Conservation (phyloP, 2,113 vertebrate genomes). For the Phylloscopus whistleri region DNA sequence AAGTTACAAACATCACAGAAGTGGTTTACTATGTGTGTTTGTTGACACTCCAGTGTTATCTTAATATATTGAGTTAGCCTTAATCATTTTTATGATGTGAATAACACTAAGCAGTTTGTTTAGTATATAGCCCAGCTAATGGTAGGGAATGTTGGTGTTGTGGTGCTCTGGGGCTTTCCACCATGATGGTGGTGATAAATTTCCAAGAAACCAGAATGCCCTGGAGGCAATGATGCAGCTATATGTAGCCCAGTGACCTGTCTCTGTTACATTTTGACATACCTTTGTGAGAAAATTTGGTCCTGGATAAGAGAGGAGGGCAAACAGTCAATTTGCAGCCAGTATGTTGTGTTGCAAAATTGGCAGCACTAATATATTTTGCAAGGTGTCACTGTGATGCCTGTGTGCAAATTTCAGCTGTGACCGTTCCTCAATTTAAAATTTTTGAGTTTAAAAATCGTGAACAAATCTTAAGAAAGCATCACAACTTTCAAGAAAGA, state of each 20-base stretch:
- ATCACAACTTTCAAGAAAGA: background rate
- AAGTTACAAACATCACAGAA: background rate
- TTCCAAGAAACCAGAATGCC: background rate
- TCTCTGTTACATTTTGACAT: background rate
- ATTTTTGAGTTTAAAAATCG: background rate
- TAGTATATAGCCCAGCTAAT: background rate
- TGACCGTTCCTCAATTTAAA: background rate
- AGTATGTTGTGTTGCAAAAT: background rate
- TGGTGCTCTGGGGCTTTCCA: background rate
- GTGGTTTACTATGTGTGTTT: background rate
- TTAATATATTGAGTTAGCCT: background rate
- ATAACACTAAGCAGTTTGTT: background rate
- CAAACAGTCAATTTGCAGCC: background rate
- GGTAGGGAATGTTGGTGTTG: background rate
- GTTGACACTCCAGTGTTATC: background rate
- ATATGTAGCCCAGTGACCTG: background rate
- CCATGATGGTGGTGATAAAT: background rate
- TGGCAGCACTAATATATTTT: background rate
- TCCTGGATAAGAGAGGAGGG: background rate
- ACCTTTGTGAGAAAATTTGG: background rate
- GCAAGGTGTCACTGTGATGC: background rate
- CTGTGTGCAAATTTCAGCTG: background rate
- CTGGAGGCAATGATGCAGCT: background rate
- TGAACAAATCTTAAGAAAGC: background rate
- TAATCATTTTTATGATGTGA: background rate